phyloP scores from a whole-genome alignment of 2,797 vertebrate species.

The Echiichthys vipera region DNA sequence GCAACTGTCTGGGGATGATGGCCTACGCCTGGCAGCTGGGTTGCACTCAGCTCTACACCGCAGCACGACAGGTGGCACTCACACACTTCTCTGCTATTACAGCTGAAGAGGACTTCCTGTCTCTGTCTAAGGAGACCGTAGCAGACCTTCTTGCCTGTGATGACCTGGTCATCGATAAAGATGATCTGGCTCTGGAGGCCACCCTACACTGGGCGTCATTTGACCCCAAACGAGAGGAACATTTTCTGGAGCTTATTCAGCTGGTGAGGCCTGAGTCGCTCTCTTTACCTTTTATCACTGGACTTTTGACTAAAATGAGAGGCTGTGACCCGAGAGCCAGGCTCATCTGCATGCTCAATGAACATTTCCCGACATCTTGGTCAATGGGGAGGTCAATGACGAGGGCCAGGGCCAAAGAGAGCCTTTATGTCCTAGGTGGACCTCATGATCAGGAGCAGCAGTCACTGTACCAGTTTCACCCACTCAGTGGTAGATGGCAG shows the following conservation, averaged over 20 bases:
- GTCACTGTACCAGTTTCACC: constrained; percentile 87
- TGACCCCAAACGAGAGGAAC: constrained; percentile 82
- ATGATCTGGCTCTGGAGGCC: constrained; percentile 89
- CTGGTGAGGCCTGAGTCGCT: constrained; percentile 87
- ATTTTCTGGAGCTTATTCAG: constrained; percentile 87
- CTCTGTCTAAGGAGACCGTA: constrained; percentile 85
- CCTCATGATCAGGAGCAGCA: constrained; percentile 89
- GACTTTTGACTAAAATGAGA: constrained; percentile 82
- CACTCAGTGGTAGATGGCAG: constrained; percentile 87
- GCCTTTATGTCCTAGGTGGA: constrained; percentile 89
- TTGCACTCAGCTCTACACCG: constrained; percentile 81
- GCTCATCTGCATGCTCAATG: constrained; percentile 86
- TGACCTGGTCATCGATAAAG: constrained; percentile 83
- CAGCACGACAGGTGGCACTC: constrained; percentile 86
- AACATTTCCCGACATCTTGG: constrained; percentile 86
- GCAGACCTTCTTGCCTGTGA: constrained; percentile 87
- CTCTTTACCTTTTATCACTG: constrained; percentile 87
- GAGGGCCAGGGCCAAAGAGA: constrained; percentile 82
- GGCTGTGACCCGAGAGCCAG: constrained; percentile 82
- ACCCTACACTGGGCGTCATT: constrained; percentile 87
- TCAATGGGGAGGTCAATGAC: constrained; percentile 67
- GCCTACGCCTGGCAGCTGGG: constrained; percentile 86
- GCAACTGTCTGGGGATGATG: constrained; percentile 92
- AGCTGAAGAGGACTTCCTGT: constrained; percentile 84
- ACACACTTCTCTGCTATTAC: constrained; percentile 88